Evolutionary conservation across 2,888 invertebrate genomes (phyloP), one percentile per base, ranked within the genome.

Genomic region (Halictus ligatus): DNA sequence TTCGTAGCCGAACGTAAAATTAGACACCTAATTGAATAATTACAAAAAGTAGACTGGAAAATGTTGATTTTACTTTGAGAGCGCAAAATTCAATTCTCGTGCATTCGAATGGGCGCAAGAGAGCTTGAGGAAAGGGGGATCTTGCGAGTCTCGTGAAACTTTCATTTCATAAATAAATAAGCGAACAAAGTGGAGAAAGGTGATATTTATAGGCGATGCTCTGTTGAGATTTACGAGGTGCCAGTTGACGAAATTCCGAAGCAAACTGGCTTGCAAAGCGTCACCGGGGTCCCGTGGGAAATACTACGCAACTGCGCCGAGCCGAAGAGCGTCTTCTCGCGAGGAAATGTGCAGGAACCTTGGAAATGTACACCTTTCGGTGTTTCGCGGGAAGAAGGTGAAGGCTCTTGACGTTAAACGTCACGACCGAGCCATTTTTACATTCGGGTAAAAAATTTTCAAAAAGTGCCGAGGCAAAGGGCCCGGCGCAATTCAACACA

Each of bases 391-490:
- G 18, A 64, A 8, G 64, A 29, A 18, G 29, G 0, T 29, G 29
- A 64, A 18, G 64, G 18, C 29, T 64, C 64, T 15, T 18, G 25
- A 25, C 64, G 18, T 64, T 64, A 64, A 64, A 18, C 8, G 25
- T 64, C 25, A 29, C 1, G 29, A 64, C 58, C n/a, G n/a, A 10
- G 29, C 3, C 29, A 29, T 18, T 58, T 58, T 58, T n/a, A 58
- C 58, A n/a, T 58, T 58, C 21, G n/a, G n/a, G n/a, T n/a, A 10
- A 12, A 58, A 58, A 4, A 4, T n/a, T 48, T n/a, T 58, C 4
- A 5, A 58, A n/a, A n/a, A n/a, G 12, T n/a, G 0, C 0, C 0
- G n/a, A 58, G n/a, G 12, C 58, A n/a, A 12, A 5, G 10, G 58
- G 10, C 58, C 0, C 7, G 1, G n/a, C n/a, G 8, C 1, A n/a